phyloP scores from a whole-genome alignment of 2,113 vertebrate genomes.

The Myocastor coypus region DNA sequence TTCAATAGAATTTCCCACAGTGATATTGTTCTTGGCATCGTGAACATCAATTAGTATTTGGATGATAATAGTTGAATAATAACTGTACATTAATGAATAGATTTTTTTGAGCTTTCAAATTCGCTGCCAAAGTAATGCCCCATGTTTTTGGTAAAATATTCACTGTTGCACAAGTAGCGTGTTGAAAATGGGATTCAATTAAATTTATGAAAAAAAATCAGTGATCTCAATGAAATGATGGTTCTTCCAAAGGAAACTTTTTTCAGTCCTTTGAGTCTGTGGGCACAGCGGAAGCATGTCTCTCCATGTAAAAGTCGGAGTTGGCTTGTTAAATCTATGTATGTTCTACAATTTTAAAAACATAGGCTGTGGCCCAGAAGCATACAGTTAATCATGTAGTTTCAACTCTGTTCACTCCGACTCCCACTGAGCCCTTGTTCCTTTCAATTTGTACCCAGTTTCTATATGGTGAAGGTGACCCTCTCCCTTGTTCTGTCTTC shows the following conservation, averaged over 20 bases:
- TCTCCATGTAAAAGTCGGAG: background rate
- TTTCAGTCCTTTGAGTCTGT: background rate
- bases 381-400: background rate
- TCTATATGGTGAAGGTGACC: background rate
- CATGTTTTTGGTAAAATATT: conserved; percentile 44
- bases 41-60: conserved; percentile 16
- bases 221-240: background rate
- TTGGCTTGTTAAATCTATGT: background rate
- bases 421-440: background rate
- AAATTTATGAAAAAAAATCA: background rate
- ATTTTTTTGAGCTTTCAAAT: conserved; percentile 35
- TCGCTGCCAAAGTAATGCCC: background rate
- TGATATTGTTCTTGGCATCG: background rate
- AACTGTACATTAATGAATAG: background rate
- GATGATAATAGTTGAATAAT: conserved; percentile 46
- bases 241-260: background rate
- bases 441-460: background rate
- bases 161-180: background rate
- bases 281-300: background rate
- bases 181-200: background rate
- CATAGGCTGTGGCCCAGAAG: background rate
- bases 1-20: background rate
- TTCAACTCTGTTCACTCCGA: background rate
- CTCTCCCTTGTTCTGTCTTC: background rate
- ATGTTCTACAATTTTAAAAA: background rate